Percentiles rank a stretch among this genome's conserved stretches.
These are phyloP conservation scores for Dasyprocta punctata DNA, from an alignment of 2,113 vertebrate species.

Conservation along the genomic window DNA sequence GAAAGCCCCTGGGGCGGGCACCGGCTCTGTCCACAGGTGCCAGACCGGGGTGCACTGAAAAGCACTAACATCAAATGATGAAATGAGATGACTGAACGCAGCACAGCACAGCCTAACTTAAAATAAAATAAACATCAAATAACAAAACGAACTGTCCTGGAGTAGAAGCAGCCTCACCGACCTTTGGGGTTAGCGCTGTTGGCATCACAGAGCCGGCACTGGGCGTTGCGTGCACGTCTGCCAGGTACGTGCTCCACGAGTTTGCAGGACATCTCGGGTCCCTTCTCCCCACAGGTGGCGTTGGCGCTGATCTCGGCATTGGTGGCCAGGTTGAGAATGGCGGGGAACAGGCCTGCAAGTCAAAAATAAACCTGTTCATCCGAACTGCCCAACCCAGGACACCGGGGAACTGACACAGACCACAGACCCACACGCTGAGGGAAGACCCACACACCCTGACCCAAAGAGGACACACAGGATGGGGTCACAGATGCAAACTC, in stretches of 20 bases:
- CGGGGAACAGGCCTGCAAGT: constrained; percentile 94
- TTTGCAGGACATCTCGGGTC: constrained; percentile 96
- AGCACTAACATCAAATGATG: not conserved
- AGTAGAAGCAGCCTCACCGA: constrained; percentile 69
- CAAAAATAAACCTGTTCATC: not conserved
- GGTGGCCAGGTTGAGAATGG: constrained; percentile 96
- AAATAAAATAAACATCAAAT: not conserved
- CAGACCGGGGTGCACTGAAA: not conserved
- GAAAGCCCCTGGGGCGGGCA: not conserved
- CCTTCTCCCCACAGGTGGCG: constrained; percentile 94
- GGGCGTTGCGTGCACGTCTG: constrained; percentile 90
- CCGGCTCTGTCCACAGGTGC: not conserved
- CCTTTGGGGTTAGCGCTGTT: constrained; percentile 92
- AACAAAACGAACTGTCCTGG: not conserved
- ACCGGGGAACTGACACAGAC: not conserved
- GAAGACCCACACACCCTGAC: not conserved
- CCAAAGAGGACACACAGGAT: fast-evolving
- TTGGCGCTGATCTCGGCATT: constrained; percentile 94
- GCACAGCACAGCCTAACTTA: not conserved
- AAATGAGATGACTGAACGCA: not conserved
- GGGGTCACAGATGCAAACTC: not conserved
- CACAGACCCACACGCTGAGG: not conserved
- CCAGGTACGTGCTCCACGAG: constrained; percentile 97
- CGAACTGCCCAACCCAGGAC: not conserved
- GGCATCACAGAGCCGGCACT: constrained; percentile 93